A percentile compares a stretch with the other conserved stretches of the same genome.
phyloP scores from a whole-genome alignment of 2,113 vertebrate genomes.

The Nothoprocta pentlandii region DNA sequence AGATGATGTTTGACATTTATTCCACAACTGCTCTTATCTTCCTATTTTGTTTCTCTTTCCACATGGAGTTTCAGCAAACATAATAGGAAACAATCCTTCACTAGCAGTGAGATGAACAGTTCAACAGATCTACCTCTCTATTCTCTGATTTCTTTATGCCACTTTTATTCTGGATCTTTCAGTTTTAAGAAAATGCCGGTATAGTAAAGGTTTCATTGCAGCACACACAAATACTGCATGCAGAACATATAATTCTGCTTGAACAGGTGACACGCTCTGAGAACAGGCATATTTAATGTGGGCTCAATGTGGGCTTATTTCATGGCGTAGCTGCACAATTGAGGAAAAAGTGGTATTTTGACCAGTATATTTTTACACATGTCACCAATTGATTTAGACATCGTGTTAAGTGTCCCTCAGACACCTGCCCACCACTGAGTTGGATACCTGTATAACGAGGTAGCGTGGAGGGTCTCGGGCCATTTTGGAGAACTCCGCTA shows the following conservation, averaged over 20 bases:
- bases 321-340: not conserved
- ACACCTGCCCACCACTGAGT: not conserved
- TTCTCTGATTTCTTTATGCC: not conserved
- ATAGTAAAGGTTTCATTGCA: not conserved
- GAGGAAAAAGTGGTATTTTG: not conserved
- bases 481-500: slow-evolving; percentile 92
- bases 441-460: slow-evolving; percentile 91
- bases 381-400: not conserved
- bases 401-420: not conserved
- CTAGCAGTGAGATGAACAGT: not conserved
- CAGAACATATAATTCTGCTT: not conserved
- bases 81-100: not conserved
- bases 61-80: not conserved
- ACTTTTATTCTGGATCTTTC: not conserved
- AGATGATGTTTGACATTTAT: not conserved
- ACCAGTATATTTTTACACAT: not conserved
- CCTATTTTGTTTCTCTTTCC: not conserved
- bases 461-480: slow-evolving; percentile 93
- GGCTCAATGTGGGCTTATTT: not conserved
- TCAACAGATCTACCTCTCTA: not conserved
- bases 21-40: not conserved
- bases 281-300: too few relatives aligned
- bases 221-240: not conserved
- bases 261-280: not conserved
- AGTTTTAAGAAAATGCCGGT: not conserved